These are phyloP conservation scores for Dendrophyllia cribrosa DNA, from an alignment of 64 coral and sea anemone genomes.

Conservation along the genomic window DNA sequence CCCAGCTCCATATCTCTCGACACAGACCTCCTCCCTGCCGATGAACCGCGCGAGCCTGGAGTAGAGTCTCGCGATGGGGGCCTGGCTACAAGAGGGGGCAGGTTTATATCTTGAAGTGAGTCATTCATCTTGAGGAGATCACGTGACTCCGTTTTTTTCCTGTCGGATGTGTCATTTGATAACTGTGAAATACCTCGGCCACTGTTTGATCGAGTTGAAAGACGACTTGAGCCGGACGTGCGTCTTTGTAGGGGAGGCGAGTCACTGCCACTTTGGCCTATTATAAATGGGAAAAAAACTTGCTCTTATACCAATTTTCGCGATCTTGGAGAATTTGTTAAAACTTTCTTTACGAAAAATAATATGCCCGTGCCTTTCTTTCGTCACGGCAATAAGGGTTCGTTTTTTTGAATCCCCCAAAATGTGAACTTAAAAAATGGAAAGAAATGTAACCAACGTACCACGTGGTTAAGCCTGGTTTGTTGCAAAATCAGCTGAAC, in stretches of 20 bases:
- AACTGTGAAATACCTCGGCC: not conserved
- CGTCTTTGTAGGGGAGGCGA: not conserved
- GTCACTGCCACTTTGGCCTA: not conserved
- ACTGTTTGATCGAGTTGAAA: conserved; percentile 23
- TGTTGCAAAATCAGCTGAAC: too few relatives aligned
- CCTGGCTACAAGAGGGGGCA: conserved; percentile 66
- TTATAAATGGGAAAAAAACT: not conserved
- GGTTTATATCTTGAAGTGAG: conserved; percentile 40
- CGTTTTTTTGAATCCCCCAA: too few relatives aligned
- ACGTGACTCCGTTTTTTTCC: not conserved
- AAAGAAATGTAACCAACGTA: too few relatives aligned
- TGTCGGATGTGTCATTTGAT: not conserved
- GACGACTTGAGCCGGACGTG: not conserved
- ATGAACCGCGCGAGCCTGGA: conserved; percentile 64
- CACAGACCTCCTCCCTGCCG: conserved; percentile 27
- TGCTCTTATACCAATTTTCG: too few relatives aligned
- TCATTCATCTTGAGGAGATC: not conserved
- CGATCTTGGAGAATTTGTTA: too few relatives aligned
- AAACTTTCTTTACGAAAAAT: too few relatives aligned
- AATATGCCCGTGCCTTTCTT: too few relatives aligned
- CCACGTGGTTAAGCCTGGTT: too few relatives aligned
- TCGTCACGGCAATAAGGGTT: too few relatives aligned
- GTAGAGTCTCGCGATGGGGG: conserved; percentile 67
- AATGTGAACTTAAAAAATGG: too few relatives aligned
- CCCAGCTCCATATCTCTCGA: conserved; percentile 37